phyloP scores from a whole-genome alignment of 2,113 vertebrate species.

The Pelmatolapia mariae region DNA sequence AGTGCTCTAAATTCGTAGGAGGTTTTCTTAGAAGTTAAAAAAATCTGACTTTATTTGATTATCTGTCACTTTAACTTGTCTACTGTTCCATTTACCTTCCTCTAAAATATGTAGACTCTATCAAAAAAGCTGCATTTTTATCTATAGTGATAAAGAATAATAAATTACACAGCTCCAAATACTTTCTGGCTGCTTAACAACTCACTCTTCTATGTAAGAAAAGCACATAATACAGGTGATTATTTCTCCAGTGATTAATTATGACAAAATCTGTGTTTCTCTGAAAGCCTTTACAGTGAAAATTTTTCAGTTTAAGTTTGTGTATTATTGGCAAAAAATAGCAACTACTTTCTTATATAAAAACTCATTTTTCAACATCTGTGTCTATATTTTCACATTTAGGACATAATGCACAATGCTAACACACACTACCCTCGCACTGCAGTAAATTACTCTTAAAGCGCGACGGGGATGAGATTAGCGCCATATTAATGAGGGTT shows the following conservation, averaged over 20 bases:
- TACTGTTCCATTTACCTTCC: background rate
- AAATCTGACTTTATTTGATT: background rate
- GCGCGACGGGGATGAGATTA: constrained; percentile 36
- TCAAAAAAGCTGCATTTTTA: background rate
- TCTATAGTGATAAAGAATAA: accelerated
- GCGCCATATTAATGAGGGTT: constrained; percentile 28
- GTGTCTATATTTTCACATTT: background rate
- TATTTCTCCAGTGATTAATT: background rate
- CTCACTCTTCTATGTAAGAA: background rate
- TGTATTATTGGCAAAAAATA: accelerated
- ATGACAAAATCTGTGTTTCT: background rate
- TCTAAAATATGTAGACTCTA: background rate
- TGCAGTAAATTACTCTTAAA: constrained; percentile 39
- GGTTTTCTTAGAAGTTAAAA: background rate
- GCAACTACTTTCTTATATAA: background rate
- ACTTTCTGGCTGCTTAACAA: background rate
- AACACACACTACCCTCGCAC: background rate
- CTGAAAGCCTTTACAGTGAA: background rate
- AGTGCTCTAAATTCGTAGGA: background rate
- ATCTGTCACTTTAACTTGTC: background rate
- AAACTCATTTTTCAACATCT: accelerated
- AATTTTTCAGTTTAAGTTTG: accelerated
- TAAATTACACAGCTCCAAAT: background rate
- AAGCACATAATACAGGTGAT: background rate
- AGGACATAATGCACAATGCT: background rate